phyloP scores from a whole-genome alignment of 2,888 invertebrate species.

The Malthinus seriepunctatus region DNA sequence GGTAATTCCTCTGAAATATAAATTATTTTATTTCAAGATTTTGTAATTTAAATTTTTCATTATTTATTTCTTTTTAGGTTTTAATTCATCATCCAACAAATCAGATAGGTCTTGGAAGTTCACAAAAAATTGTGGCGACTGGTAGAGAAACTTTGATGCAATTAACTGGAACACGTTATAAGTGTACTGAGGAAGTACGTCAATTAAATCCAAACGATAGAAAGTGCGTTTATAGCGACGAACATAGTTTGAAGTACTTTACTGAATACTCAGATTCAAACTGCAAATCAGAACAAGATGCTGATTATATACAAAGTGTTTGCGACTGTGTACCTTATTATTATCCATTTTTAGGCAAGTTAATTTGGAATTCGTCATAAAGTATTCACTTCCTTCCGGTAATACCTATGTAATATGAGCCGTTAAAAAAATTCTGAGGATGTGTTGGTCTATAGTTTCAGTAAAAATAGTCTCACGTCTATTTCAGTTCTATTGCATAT shows the following conservation, averaged over 20 bases:
- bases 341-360: slow-evolving; percentile 37
- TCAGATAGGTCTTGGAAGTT: slow-evolving; percentile 24
- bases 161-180: slow-evolving; percentile 37
- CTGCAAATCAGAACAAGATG: slow-evolving; percentile 44
- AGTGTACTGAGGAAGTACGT: slow-evolving; percentile 37
- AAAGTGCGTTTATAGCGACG: slow-evolving; percentile 40
- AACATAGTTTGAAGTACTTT: slow-evolving; percentile 38
- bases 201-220: slow-evolving; percentile 39
- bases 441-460: too few species aligned
- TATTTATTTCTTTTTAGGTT: too few species aligned
- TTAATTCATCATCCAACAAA: slow-evolving; percentile 25
- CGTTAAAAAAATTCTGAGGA: too few species aligned
- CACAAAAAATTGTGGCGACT: slow-evolving; percentile 25
- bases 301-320: slow-evolving; percentile 27
- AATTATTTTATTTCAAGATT: too few species aligned
- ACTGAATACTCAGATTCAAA: slow-evolving; percentile 44
- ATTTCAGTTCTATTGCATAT: too few species aligned
- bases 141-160: slow-evolving; percentile 32
- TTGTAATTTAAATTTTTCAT: too few species aligned
- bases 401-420: too few species aligned
- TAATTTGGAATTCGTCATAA: background rate
- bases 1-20: too few species aligned
- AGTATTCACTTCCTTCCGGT: background rate
- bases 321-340: slow-evolving; percentile 49
- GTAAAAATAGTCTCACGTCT: too few species aligned